A percentile compares a stretch with the other conserved stretches of the same genome.
These are phyloP conservation scores for Typhlichthys eigenmanni DNA, from an alignment of 2,797 vertebrate species.

Conservation along the genomic window DNA sequence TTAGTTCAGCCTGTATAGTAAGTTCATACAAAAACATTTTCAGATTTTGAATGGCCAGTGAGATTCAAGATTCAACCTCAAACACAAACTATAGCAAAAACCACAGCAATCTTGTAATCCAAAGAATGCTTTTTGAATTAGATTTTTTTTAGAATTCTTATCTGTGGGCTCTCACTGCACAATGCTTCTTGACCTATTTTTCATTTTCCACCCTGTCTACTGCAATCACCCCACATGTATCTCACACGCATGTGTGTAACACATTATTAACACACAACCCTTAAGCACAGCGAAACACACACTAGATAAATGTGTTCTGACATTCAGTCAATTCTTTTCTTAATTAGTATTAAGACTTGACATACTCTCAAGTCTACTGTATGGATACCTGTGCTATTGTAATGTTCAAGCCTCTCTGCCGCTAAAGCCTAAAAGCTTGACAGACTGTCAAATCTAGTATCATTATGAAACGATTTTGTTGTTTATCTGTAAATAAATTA, in stretches of 20 bases:
- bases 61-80: slow-evolving; percentile 35
- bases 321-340: slow-evolving; percentile 48
- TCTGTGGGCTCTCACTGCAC: slow-evolving; percentile 57
- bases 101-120: slow-evolving; percentile 40
- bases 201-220: slow-evolving; percentile 73
- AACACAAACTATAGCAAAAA: slow-evolving; percentile 19
- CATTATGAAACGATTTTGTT: too few species aligned
- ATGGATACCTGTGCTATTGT: slow-evolving; percentile 11
- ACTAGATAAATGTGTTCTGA: slow-evolving; percentile 51
- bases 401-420: neutral
- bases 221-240: slow-evolving; percentile 73
- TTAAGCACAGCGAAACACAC: slow-evolving; percentile 8
- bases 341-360: slow-evolving; percentile 29
- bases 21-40: slow-evolving; percentile 16
- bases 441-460: neutral
- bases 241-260: slow-evolving; percentile 57
- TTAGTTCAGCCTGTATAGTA: neutral
- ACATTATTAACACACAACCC: slow-evolving; percentile 43
- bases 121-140: slow-evolving; percentile 53
- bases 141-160: slow-evolving; percentile 43
- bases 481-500: too few species aligned
- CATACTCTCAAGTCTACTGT: slow-evolving; percentile 7
- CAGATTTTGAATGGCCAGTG: slow-evolving; percentile 14
- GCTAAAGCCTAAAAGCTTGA: neutral
- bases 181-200: slow-evolving; percentile 76